Conservation (phyloP, 2,888 invertebrate species). For the Spilosoma lubricipeda region DNA sequence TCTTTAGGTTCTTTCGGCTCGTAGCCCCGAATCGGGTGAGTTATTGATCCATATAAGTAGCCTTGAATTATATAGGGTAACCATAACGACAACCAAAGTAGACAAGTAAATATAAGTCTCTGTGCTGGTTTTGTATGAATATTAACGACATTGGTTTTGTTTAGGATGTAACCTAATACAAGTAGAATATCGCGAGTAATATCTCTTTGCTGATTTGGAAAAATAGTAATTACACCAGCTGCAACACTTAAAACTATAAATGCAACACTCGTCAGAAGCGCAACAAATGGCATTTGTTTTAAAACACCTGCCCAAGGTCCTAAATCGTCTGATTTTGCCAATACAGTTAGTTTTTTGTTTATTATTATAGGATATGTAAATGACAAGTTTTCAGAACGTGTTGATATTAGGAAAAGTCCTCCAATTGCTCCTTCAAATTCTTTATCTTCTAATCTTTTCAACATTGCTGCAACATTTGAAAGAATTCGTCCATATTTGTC, state of each 20-base stretch:
- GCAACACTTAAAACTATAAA: slow-evolving; percentile 47
- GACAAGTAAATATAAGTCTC: slow-evolving; percentile 41
- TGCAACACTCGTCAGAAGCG: slow-evolving; percentile 21
- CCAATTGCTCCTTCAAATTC: slow-evolving; percentile 53
- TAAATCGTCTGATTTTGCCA: slow-evolving; percentile 35
- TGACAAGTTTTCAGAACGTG: slow-evolving; percentile 23
- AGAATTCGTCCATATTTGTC: slow-evolving; percentile 52
- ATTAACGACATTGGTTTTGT: slow-evolving; percentile 40
- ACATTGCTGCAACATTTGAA: slow-evolving; percentile 41
- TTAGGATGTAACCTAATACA: slow-evolving; percentile 58
- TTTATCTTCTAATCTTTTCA: slow-evolving; percentile 41
- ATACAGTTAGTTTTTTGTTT: slow-evolving; percentile 35
- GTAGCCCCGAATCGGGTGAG: slow-evolving; percentile 49
- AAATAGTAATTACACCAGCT: slow-evolving; percentile 43
- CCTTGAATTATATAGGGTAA: slow-evolving; percentile 56
- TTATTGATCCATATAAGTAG: slow-evolving; percentile 50
- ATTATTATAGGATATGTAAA: slow-evolving; percentile 45
- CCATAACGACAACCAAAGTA: slow-evolving; percentile 55
- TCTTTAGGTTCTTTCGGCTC: slow-evolving; percentile 45
- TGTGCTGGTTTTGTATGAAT: slow-evolving; percentile 41
- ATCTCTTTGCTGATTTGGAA: slow-evolving; percentile 41
- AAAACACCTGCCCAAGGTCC: slow-evolving; percentile 44
- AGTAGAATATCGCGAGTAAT: slow-evolving; percentile 45
- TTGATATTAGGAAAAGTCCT: neutral
- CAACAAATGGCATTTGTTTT: slow-evolving; percentile 14